Evolutionary conservation across 2,888 invertebrate genomes (phyloP).

Genomic region (Scrobipalpa costella): DNA sequence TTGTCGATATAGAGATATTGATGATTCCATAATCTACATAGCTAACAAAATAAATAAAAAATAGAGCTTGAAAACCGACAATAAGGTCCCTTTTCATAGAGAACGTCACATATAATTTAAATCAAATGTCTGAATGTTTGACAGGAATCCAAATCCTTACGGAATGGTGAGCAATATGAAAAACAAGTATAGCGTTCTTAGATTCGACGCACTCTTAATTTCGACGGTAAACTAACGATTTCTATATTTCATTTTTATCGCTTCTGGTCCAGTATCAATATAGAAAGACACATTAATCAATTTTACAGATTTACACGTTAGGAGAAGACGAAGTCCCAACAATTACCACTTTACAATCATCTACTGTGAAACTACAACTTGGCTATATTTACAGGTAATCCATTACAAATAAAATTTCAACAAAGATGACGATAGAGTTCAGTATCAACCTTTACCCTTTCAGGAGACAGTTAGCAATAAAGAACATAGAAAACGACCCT

Average conservation of each 20-base stretch:
- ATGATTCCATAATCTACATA: too few species aligned
- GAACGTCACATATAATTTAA: too few species aligned
- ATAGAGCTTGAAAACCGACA: too few species aligned
- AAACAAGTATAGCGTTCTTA: slow-evolving; percentile 72
- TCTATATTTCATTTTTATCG: not conserved
- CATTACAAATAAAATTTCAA: not conserved
- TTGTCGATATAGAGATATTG: too few species aligned
- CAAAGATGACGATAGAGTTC: not conserved
- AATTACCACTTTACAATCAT: slow-evolving; percentile 83
- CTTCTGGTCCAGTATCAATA: not conserved
- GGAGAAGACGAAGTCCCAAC: slow-evolving; percentile 86
- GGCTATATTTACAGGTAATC: slow-evolving; percentile 59
- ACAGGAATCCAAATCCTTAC: slow-evolving; percentile 59
- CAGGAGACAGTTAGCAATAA: slow-evolving; percentile 78
- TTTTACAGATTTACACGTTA: slow-evolving; percentile 80
- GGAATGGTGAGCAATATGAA: slow-evolving; percentile 78
- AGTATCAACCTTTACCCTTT: not conserved
- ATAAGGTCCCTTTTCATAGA: too few species aligned
- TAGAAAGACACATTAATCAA: not conserved
- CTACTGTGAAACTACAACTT: slow-evolving; percentile 75
- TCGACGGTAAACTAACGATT: slow-evolving; percentile 66
- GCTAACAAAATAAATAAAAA: too few species aligned
- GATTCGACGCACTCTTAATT: slow-evolving; percentile 68
- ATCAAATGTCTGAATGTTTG: slow-evolving; percentile 31
- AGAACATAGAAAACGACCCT: slow-evolving; percentile 86